Evolutionary conservation across 1,140 invertebrate species (phyloP).

Genomic region (Drosophila melanogaster): Release_6_plus_ISO1_MT NT_033777.3:12783001-12783500

Average conservation of each 20-base stretch:
- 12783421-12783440: slow-evolving; percentile 77
- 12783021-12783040: slow-evolving; percentile 41
- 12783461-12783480: slow-evolving; percentile 65
- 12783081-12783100: neutral
- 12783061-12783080: slow-evolving; percentile 15
- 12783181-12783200: slow-evolving; percentile 81
- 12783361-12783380: slow-evolving; percentile 38
- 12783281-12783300: slow-evolving; percentile 25
- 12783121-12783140: slow-evolving; percentile 21
- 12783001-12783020: slow-evolving; percentile 49
- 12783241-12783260: slow-evolving; percentile 30
- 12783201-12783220: slow-evolving; percentile 73
- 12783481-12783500: slow-evolving; percentile 76
- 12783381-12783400: slow-evolving; percentile 21
- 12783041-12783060: slow-evolving; percentile 37
- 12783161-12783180: slow-evolving; percentile 67
- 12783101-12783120: slow-evolving; percentile 60
- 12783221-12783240: slow-evolving; percentile 22
- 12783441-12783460: slow-evolving; percentile 39
- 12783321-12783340: slow-evolving; percentile 14
- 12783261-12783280: slow-evolving; percentile 40
- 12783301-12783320: neutral
- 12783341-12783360: slow-evolving; percentile 47
- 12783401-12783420: slow-evolving; percentile 40
- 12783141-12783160: slow-evolving; percentile 71